Evolutionary conservation across 2,888 invertebrate genomes (phyloP), one percentile per base, ranked within the genome.

Genomic region (Campoplex capitator): DNA sequence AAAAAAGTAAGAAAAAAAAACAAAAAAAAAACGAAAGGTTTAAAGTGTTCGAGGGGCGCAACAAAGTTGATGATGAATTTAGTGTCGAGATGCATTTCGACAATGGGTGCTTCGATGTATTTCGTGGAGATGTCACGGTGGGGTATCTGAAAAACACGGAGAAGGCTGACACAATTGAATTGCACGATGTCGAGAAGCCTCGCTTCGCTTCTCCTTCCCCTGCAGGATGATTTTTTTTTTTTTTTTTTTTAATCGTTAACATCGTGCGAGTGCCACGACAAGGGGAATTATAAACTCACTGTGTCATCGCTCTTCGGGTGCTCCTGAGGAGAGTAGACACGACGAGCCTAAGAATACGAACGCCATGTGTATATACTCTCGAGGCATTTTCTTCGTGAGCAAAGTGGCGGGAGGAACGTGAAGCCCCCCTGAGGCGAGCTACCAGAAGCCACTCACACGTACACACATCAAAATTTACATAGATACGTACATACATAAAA

Each of bases 251-350:
- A 45, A 70, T 67, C 9, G 45, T 42, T n/a, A 4, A 65, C 35
- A 48, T 45, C 7, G 48, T 3, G 45, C 2, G 51, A 51, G 62
- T 54, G 67, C 8, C 8, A 70, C 51, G 42, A 80, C 71, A 32
- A 73, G 42, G 11, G 9, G 51, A 74, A 73, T 67, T 51, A 45
- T 65, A 73, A 65, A 51, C 62, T 79, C 51, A 74, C 65, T 56
- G 54, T 80, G 79, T 80, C 79, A 86, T 83, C 82, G 73, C 51
- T 82, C 79, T 83, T 83, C 35, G 68, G 56, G 32, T 67, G 65
- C 75, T 83, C 51, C 62, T 65, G 68, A 23, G 42, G 56, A 42
- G 82, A 23, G 23, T 23, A 23, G 23, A 23, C 23, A 9, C 9
- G 8, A 68, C 28, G 35, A 68, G 54, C 42, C 23, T 9, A 32